Evolutionary conservation across 2,888 invertebrate genomes (phyloP).

Genomic region (Theretra japonica): DNA sequence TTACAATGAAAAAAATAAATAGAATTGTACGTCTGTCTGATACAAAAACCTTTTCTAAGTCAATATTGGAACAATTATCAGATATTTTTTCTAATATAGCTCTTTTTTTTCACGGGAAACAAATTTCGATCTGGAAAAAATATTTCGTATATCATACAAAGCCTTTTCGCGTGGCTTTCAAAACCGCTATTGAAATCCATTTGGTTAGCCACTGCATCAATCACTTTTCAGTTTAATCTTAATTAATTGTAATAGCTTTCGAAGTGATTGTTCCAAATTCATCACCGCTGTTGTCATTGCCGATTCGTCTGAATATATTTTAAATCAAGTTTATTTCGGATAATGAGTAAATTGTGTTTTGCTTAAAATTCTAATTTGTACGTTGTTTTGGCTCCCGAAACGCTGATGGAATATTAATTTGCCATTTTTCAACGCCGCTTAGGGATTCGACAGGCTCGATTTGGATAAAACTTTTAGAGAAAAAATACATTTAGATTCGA

Average conservation of each 20-base stretch:
- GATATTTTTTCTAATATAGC: too few relatives aligned
- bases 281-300: neutral
- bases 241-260: neutral
- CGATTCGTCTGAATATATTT: neutral
- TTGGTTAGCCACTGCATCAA: too few relatives aligned
- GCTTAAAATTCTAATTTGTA: slow-evolving; percentile 20
- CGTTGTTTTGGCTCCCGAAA: slow-evolving; percentile 16
- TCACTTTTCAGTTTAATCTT: neutral
- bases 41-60: too few relatives aligned
- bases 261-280: neutral
- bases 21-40: too few relatives aligned
- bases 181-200: too few relatives aligned
- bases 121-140: too few relatives aligned
- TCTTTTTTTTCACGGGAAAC: too few relatives aligned
- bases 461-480: neutral
- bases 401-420: slow-evolving; percentile 25
- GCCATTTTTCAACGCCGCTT: slow-evolving; percentile 13
- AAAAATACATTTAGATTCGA: neutral
- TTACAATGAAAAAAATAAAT: too few relatives aligned
- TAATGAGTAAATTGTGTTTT: slow-evolving; percentile 27
- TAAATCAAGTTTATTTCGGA: slow-evolving; percentile 7
- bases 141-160: too few relatives aligned
- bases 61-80: too few relatives aligned
- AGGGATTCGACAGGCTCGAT: neutral
- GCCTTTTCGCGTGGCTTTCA: too few relatives aligned